These are phyloP conservation scores for Eulimnadia texana DNA, from an alignment of 1,140 invertebrate species.

Conservation along the genomic window DNA sequence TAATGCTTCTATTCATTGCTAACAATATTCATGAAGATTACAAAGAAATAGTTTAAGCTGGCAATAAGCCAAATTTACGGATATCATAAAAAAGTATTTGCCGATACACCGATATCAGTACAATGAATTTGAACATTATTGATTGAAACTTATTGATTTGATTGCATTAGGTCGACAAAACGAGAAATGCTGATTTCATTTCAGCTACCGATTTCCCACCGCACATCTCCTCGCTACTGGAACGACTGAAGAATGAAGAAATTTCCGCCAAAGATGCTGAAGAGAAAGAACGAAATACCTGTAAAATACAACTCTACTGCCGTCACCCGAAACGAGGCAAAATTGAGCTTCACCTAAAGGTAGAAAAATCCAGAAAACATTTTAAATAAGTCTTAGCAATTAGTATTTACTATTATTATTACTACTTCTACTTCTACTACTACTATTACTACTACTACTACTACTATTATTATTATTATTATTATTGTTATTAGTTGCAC, in stretches of 20 bases:
- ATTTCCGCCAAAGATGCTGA: slow-evolving; percentile 43
- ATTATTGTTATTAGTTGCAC: slow-evolving; percentile 32
- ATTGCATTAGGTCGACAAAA: slow-evolving; percentile 40
- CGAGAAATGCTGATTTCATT: slow-evolving; percentile 51
- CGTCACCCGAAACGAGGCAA: slow-evolving; percentile 34
- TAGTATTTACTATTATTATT: no score
- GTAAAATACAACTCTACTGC: slow-evolving; percentile 48
- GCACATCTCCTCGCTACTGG: slow-evolving; percentile 51
- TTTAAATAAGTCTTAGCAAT: no score
- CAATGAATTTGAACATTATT: background rate
- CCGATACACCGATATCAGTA: background rate
- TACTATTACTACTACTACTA: slow-evolving; percentile 24
- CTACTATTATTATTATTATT: slow-evolving; percentile 17
- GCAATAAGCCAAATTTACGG: no score
- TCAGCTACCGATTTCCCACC: slow-evolving; percentile 52
- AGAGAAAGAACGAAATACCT: slow-evolving; percentile 43
- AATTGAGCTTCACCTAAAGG: slow-evolving; percentile 7
- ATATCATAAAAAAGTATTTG: no score
- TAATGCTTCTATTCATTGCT: no score
- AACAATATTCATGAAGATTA: no score
- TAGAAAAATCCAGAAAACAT: background rate
- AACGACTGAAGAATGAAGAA: slow-evolving; percentile 48
- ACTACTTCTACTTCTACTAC: no score
- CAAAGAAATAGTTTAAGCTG: no score
- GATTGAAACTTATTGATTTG: background rate